Percentiles rank a stretch among this genome's conserved stretches.
Evolutionary conservation across 2,113 vertebrate genomes (phyloP).

Genomic region (Marcusenius ussheri): DNA sequence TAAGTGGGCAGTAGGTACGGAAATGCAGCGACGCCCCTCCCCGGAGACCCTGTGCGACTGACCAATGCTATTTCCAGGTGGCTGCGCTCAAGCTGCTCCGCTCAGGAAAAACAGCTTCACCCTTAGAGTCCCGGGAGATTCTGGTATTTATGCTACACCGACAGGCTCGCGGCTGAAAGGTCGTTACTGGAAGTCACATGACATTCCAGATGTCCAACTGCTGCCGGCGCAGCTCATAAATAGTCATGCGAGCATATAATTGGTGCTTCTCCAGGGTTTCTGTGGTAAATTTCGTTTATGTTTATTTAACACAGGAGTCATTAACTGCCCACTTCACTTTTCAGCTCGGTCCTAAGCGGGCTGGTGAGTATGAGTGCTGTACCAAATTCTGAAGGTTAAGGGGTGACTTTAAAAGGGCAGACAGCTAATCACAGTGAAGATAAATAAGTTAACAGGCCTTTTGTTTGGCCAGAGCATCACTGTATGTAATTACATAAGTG

Average conservation of each 20-base stretch:
- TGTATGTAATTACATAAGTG: neutral
- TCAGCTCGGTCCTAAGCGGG: neutral
- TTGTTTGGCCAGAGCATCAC: neutral
- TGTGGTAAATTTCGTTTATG: neutral
- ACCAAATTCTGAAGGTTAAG: neutral
- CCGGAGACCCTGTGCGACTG: neutral
- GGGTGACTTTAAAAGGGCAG: neutral
- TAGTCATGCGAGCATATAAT: neutral
- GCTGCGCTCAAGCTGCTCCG: neutral
- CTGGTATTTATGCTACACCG: neutral
- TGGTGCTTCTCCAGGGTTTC: neutral
- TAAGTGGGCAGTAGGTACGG: neutral
- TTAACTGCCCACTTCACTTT: neutral
- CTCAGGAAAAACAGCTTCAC: neutral
- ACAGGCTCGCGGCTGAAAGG: neutral
- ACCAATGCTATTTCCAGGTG: neutral
- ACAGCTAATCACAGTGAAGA: neutral
- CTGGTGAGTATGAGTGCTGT: neutral
- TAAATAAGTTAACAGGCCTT: neutral
- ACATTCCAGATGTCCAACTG: neutral
- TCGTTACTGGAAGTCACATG: neutral
- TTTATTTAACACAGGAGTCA: neutral
- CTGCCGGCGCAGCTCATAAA: neutral
- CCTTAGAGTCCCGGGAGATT: neutral
- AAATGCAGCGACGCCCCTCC: neutral